Percentiles rank a stretch among this genome's conserved stretches.
Evolutionary conservation across 2,797 vertebrate genomes (phyloP).

Genomic region (Huso huso): DNA sequence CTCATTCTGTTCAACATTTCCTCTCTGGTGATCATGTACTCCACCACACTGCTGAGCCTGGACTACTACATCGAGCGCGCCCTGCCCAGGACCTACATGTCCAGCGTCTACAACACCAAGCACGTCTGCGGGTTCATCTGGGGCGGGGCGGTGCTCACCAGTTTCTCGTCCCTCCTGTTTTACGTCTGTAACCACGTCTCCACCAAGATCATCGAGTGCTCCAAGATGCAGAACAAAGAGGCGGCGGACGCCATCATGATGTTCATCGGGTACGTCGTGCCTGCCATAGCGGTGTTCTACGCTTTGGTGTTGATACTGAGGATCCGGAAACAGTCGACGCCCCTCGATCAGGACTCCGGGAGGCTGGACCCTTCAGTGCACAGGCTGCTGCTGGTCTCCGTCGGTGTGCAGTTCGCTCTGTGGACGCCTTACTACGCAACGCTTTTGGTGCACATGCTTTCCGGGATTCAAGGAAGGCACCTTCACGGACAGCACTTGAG

Average conservation of each 20-base stretch:
- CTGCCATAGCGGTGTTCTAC: conserved; percentile 76
- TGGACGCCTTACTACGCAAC: conserved; percentile 91
- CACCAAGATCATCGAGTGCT: conserved; percentile 82
- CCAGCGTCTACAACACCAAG: conserved; percentile 94
- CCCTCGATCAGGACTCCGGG: conserved; percentile 81
- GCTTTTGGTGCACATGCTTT: conserved; percentile 79
- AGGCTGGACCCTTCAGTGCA: conserved; percentile 84
- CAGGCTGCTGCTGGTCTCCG: conserved; percentile 79
- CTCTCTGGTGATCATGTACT: conserved; percentile 89
- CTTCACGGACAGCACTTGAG: conserved; percentile 45
- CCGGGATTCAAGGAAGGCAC: conserved; percentile 51
- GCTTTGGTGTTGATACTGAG: conserved; percentile 79
- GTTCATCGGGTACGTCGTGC: conserved; percentile 86
- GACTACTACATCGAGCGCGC: conserved; percentile 95
- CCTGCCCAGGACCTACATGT: conserved; percentile 91
- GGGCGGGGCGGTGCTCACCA: conserved; percentile 92
- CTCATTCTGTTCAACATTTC: conserved; percentile 93
- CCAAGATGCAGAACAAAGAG: conserved; percentile 91
- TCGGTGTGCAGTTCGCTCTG: conserved; percentile 82
- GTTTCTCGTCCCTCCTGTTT: conserved; percentile 92
- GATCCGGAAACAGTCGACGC: conserved; percentile 79
- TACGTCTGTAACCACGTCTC: conserved; percentile 93
- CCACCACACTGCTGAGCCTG: conserved; percentile 85
- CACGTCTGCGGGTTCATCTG: conserved; percentile 94
- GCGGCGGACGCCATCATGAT: conserved; percentile 89